Conservation (phyloP, 2,113 vertebrate species). For the Chrysochloris asiatica region DNA sequence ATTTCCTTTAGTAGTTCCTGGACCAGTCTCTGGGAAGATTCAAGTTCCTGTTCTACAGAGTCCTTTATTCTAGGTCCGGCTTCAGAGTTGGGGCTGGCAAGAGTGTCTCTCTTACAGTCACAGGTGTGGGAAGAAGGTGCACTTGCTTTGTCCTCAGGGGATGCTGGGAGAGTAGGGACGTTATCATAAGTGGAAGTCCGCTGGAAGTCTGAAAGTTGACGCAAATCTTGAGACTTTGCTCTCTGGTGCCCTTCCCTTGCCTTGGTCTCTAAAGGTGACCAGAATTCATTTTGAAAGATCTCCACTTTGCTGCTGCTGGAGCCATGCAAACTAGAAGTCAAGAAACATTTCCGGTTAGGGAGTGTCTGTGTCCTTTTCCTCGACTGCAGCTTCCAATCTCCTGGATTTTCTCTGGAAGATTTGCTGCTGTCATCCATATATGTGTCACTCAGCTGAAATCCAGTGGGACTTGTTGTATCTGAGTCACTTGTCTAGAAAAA, state of each 20-base stretch:
- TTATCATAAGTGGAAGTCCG: constrained; percentile 66
- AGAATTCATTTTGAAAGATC: constrained; percentile 77
- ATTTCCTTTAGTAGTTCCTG: constrained; percentile 75
- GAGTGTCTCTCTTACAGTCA: constrained; percentile 70
- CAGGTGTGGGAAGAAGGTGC: constrained; percentile 50
- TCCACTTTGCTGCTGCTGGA: constrained; percentile 63
- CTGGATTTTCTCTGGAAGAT: background rate
- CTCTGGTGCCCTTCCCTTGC: constrained; percentile 86
- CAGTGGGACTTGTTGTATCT: constrained; percentile 37
- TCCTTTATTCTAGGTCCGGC: constrained; percentile 36
- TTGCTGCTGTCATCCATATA: constrained; percentile 15
- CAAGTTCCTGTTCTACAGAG: constrained; percentile 58
- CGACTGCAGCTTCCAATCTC: constrained; percentile 81
- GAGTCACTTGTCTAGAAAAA: constrained; percentile 75
- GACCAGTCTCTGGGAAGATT: constrained; percentile 73
- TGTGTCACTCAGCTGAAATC: background rate
- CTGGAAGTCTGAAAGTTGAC: constrained; percentile 87
- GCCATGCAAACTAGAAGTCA: constrained; percentile 73
- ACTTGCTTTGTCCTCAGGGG: background rate
- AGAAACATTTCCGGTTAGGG: constrained; percentile 86
- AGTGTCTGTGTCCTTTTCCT: constrained; percentile 96
- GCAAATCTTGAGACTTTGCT: constrained; percentile 92
- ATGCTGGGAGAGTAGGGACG: constrained; percentile 30
- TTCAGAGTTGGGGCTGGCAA: constrained; percentile 57
- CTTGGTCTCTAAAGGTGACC: constrained; percentile 73